Conservation (phyloP, 2,888 invertebrate genomes). For the Serrognathus titanus region DNA sequence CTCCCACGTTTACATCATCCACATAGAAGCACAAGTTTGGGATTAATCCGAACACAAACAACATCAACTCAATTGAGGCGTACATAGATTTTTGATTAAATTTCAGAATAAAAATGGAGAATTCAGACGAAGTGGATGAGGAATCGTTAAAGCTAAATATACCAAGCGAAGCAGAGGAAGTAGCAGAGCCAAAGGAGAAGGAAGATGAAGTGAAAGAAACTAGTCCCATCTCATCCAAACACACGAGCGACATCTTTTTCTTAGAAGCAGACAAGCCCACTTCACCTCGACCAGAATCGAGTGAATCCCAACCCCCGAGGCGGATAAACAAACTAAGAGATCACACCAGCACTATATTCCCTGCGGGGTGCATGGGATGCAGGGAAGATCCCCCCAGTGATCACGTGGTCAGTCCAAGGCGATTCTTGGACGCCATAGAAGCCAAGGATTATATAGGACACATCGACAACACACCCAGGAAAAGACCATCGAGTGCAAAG, state of each 20-base stretch:
- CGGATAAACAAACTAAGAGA: conserved; percentile 26
- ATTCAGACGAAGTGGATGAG: not conserved
- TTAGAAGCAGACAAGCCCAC: conserved; percentile 2
- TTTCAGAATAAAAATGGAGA: conserved; percentile 6
- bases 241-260: conserved; percentile 5
- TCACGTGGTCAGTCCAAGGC: conserved; percentile 20
- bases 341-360: conserved; percentile 32
- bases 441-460: conserved; percentile 23
- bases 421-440: conserved; percentile 28
- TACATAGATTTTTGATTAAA: not conserved
- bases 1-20: no score
- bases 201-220: not conserved
- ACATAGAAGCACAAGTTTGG: no score
- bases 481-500: conserved; percentile 19
- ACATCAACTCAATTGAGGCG: no score
- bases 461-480: conserved; percentile 28
- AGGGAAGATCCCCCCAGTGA: conserved; percentile 18
- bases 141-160: not conserved
- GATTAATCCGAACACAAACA: no score
- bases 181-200: not conserved
- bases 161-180: not conserved
- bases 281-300: not conserved
- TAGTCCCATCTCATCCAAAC: not conserved
- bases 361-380: conserved; percentile 35
- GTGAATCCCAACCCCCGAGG: not conserved